Evolutionary conservation across 2,888 invertebrate species (phyloP).

Genomic region (Digitonthophagus gazella): DNA sequence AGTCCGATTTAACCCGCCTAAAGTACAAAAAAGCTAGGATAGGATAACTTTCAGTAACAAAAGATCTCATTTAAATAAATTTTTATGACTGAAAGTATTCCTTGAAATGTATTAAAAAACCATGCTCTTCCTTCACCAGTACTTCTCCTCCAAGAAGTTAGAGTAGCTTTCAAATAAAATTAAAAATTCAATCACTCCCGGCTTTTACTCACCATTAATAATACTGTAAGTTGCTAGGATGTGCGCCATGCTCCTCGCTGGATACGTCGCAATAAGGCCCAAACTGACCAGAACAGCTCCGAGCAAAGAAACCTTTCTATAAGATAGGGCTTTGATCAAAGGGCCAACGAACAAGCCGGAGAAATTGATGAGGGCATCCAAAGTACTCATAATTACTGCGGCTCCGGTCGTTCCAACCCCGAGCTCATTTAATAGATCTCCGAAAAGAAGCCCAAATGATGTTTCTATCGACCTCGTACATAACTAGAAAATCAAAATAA

Average conservation of each 20-base stretch:
- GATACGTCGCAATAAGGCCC: conserved; percentile 66
- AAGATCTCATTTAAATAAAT: too few relatives aligned
- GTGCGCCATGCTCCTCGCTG: conserved; percentile 69
- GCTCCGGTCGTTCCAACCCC: conserved; percentile 74
- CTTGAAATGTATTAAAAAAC: background rate
- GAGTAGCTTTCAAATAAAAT: background rate
- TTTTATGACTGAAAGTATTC: conserved; percentile 1
- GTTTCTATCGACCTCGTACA: conserved; percentile 78
- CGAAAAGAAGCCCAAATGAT: conserved; percentile 77
- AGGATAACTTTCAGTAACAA: too few relatives aligned
- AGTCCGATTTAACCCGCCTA: background rate
- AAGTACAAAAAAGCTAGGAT: background rate
- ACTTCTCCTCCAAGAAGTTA: conserved; percentile 8
- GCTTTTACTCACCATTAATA: conserved; percentile 62
- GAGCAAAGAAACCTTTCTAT: conserved; percentile 67
- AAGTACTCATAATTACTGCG: conserved; percentile 71
- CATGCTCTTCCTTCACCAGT: conserved; percentile 10
- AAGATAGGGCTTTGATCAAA: conserved; percentile 72
- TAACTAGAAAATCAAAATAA: conserved; percentile 56
- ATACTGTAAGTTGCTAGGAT: conserved; percentile 72
- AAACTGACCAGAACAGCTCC: conserved; percentile 66
- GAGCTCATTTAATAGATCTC: conserved; percentile 66
- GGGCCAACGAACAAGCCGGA: conserved; percentile 76
- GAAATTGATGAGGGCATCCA: conserved; percentile 76
- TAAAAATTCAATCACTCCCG: background rate